A percentile compares a stretch with the other conserved stretches of the same genome.
phyloP scores from a whole-genome alignment of 2,888 invertebrate genomes.

The Drosophila parthenogenetica region DNA sequence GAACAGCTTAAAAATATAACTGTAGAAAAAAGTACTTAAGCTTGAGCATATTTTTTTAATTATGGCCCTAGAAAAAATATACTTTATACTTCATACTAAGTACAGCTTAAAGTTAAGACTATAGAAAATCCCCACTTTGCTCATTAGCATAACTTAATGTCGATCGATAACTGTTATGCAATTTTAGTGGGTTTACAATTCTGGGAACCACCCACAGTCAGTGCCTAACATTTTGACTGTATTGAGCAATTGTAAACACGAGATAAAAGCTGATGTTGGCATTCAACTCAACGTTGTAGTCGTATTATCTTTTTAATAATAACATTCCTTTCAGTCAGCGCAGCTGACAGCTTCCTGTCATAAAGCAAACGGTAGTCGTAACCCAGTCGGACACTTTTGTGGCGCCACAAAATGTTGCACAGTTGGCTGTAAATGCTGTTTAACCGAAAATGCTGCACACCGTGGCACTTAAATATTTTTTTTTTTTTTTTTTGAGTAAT shows the following conservation, averaged over 20 bases:
- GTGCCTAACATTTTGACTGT: not conserved
- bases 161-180: not conserved
- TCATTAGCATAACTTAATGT: not conserved
- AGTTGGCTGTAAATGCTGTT: constrained; percentile 3
- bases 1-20: no score
- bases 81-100: no score
- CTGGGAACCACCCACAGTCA: constrained; percentile 4
- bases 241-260: constrained; percentile 32
- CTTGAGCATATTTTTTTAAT: no score
- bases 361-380: constrained; percentile 60
- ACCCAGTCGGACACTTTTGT: constrained; percentile 1
- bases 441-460: constrained; percentile 20
- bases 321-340: constrained; percentile 49
- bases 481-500: constrained; percentile 31
- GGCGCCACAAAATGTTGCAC: constrained; percentile 35
- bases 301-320: constrained; percentile 74
- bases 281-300: constrained; percentile 28
- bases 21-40: no score
- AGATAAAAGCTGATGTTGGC: constrained; percentile 59
- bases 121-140: not conserved
- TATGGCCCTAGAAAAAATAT: no score
- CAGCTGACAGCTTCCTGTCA: constrained; percentile 77
- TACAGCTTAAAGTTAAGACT: not conserved
- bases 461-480: constrained; percentile 3
- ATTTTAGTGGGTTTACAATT: not conserved